Evolutionary conservation across 2,797 vertebrate species (phyloP).

Genomic region (Sebastes trivittatus): DNA sequence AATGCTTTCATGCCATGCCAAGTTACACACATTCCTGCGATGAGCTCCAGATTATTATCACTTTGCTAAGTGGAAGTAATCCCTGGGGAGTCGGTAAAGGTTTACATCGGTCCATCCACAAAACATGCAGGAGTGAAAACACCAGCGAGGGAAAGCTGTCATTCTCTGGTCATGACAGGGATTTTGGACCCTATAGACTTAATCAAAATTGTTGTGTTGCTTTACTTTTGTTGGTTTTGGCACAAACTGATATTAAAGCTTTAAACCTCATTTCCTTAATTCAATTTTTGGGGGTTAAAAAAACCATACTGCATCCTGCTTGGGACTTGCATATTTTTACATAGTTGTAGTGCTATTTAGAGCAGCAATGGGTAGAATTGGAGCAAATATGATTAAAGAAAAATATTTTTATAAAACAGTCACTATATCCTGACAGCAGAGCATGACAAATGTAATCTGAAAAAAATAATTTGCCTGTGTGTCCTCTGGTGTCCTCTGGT

Average conservation of each 20-base stretch:
- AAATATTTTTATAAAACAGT: too few species aligned
- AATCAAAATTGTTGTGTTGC: background rate
- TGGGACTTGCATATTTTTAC: background rate
- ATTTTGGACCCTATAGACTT: background rate
- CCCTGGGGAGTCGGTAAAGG: constrained; percentile 44
- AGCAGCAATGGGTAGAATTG: background rate
- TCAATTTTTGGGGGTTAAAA: background rate
- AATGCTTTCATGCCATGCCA: constrained; percentile 63
- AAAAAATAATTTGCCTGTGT: too few species aligned
- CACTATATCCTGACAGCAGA: too few species aligned
- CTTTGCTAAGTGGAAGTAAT: constrained; percentile 66
- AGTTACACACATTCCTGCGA: constrained; percentile 67
- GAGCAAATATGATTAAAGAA: too few species aligned
- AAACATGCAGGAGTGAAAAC: constrained; percentile 34
- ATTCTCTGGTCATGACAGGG: background rate
- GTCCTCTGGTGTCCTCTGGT: too few species aligned
- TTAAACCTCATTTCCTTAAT: background rate
- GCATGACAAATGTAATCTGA: too few species aligned
- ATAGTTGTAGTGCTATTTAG: background rate
- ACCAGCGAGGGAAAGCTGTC: constrained; percentile 3
- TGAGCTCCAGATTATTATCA: constrained; percentile 67
- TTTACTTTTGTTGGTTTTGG: background rate
- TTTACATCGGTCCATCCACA: constrained; percentile 26
- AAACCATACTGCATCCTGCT: background rate
- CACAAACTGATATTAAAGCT: background rate